These are phyloP conservation scores for Leptestheria dahalacensis DNA, from an alignment of 1,140 invertebrate species.

Conservation along the genomic window DNA sequence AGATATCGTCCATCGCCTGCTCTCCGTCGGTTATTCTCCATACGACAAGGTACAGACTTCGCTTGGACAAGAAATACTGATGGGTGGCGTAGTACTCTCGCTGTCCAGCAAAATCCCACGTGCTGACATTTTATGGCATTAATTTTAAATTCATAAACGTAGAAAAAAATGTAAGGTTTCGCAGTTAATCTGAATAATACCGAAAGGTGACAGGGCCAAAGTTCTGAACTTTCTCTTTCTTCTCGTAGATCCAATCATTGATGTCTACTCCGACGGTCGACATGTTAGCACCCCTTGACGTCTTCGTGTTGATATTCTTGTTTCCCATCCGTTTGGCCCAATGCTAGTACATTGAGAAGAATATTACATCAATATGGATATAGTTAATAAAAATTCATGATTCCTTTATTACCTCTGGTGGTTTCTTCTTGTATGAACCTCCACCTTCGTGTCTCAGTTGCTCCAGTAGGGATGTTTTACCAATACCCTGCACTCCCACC, in stretches of 20 bases:
- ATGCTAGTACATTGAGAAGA: conserved; percentile 47
- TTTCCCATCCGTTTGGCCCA: conserved; percentile 91
- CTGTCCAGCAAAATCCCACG: conserved; percentile 99
- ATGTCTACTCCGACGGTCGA: conserved; percentile 96
- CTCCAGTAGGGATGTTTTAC: conserved; percentile 84
- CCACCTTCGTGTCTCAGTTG: conserved; percentile 72
- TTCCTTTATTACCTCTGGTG: conserved; percentile 42
- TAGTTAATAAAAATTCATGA: conserved; percentile 1
- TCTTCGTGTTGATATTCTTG: conserved; percentile 58
- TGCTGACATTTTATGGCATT: too few species aligned
- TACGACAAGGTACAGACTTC: conserved; percentile 87
- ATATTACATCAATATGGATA: conserved; percentile 16
- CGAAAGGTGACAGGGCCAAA: conserved; percentile 81
- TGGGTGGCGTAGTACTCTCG: conserved; percentile 93
- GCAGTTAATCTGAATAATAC: conserved; percentile 18
- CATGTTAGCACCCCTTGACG: conserved; percentile 45
- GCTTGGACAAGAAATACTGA: conserved; percentile 92
- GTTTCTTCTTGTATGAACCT: conserved; percentile 52
- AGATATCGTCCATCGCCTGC: conserved; percentile 71
- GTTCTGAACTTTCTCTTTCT: conserved; percentile 47
- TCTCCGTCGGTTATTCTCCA: conserved; percentile 91
- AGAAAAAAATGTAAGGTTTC: neutral
- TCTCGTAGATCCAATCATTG: conserved; percentile 84
- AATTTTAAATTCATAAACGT: conserved; percentile 1
- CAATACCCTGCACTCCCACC: conserved; percentile 83